Evolutionary conservation across 2,113 vertebrate species (phyloP), one percentile per base, ranked within the genome.

Genomic region (Daubentonia madagascariensis): DNA sequence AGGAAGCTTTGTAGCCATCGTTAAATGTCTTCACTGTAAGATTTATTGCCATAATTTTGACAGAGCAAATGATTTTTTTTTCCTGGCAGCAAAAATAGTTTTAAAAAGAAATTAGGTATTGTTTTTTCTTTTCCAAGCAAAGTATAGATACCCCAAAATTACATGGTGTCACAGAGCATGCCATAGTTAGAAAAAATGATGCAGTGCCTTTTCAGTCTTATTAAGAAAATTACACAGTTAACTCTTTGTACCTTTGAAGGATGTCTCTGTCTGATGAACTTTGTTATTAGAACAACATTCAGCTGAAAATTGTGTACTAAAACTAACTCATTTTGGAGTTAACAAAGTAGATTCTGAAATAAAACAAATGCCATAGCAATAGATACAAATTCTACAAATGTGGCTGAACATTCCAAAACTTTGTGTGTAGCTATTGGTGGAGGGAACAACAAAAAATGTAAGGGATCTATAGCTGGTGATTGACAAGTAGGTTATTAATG

Each of bases 101-200:
- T 98, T 96, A 97, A 98, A 98, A 99, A 99, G 96, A 98, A 98
- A 98, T 57, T 96, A 95, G 92, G 96, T 97, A 98, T 98, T 98
- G 98, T 98, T 98, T 98, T 98, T 97, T 98, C 98, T 98, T 98
- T 98, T 98, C 98, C 94, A 97, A 98, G 97, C 87, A 98, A 99
- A 98, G 98, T 98, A 98, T 98, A 98, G 97, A 99, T 99, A 98
- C 98, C 98, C 98, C 86, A 22, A 93, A 99, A 99, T 99, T 99
- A 99, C 96, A 99, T 98, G 98, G 98, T 99, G 98, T 99, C 98
- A 98, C 97, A 98, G 88, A 98, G 97, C 92, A 97, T 99, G 98
- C 98, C 98, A 98, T 90, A 97, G 98, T 98, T 98, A 98, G 97
- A 97, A 97, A 97, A 99, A 98, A 98, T 98, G 97, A 99, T 98